Evolutionary conservation across 1,140 invertebrate genomes (phyloP).

Genomic region (Tetramorium alpestre): DNA sequence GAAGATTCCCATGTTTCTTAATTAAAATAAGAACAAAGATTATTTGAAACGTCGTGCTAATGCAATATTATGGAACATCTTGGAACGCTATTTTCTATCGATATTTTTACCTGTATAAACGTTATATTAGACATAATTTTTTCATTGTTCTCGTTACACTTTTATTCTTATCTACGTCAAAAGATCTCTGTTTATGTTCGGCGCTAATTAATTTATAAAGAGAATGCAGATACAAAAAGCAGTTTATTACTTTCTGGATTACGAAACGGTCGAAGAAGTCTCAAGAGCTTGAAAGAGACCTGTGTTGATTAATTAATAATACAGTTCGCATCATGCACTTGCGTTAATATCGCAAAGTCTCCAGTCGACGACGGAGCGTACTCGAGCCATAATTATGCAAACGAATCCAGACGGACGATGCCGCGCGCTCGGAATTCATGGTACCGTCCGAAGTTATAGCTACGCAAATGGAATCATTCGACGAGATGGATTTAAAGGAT

Average conservation of each 20-base stretch:
- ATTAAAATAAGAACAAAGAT: neutral
- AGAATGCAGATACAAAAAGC: neutral
- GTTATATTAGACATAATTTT: neutral
- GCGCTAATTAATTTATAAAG: neutral
- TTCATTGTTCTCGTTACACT: neutral
- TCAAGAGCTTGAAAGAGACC: neutral
- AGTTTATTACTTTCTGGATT: neutral
- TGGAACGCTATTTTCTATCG: neutral
- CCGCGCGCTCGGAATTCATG: constrained; percentile 7
- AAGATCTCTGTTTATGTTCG: neutral
- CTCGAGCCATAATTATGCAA: constrained; percentile 45
- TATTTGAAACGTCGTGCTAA: too few species aligned
- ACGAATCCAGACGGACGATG: constrained; percentile 23
- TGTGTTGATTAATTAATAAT: constrained; percentile 32
- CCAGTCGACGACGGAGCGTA: neutral
- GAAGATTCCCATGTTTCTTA: neutral
- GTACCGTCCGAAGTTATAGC: constrained; percentile 40
- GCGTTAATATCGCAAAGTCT: constrained; percentile 30
- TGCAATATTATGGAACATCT: neutral
- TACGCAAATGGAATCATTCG: constrained; percentile 43
- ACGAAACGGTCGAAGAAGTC: neutral
- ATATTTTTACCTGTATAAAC: neutral
- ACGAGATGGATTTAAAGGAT: constrained; percentile 63
- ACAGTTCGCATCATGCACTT: constrained; percentile 2
- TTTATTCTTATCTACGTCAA: neutral